Percentiles rank a stretch among this genome's conserved stretches.
These are phyloP conservation scores for Pyrgilauda ruficollis DNA, from an alignment of 2,113 vertebrate species.

Conservation along the genomic window DNA sequence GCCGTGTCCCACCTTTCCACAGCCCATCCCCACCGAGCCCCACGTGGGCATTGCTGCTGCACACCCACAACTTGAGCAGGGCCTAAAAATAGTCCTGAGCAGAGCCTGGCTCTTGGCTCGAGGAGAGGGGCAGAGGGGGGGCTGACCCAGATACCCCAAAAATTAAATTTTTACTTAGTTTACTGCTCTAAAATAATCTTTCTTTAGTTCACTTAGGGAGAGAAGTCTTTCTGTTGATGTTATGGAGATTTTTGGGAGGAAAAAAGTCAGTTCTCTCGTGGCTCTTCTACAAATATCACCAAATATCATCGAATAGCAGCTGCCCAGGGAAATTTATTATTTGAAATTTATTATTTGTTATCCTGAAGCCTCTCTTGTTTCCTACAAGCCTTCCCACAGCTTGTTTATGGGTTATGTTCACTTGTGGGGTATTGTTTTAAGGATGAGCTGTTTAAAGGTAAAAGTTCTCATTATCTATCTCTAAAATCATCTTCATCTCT, in stretches of 20 bases:
- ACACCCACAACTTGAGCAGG: background rate
- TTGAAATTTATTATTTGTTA: background rate
- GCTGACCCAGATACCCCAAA: background rate
- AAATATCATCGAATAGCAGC: too few species aligned
- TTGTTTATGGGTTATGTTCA: background rate
- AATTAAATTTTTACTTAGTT: background rate
- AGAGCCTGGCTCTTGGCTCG: background rate
- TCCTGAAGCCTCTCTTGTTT: background rate
- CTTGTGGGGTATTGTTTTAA: background rate
- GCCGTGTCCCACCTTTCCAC: background rate
- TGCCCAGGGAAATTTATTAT: too few species aligned
- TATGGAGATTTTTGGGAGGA: background rate
- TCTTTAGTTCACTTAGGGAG: background rate
- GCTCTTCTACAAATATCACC: background rate
- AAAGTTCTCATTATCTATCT: background rate
- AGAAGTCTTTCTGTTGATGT: background rate
- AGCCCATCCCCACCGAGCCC: accelerated
- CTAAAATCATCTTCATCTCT: background rate
- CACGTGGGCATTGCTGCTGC: background rate
- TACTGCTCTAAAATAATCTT: background rate
- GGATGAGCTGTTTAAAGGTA: too few species aligned
- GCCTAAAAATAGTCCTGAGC: background rate
- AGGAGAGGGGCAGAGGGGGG: background rate
- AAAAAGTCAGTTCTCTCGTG: background rate
- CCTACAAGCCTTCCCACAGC: background rate